phyloP scores from a whole-genome alignment of 1,140 invertebrate species.

The Drosophila athabasca region DNA sequence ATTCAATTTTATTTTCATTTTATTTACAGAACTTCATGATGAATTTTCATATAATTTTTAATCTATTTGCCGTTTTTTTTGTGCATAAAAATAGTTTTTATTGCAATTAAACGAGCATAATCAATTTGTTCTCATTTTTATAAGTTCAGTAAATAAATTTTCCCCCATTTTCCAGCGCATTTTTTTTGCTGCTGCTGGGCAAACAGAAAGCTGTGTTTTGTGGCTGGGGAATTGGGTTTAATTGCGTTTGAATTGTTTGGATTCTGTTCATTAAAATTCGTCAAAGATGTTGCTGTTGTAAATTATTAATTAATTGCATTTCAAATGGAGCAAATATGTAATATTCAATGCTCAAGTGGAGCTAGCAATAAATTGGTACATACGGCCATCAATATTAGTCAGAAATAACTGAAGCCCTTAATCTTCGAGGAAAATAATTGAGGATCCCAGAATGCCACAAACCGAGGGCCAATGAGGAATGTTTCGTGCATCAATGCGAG shows the following conservation, averaged over 20 bases:
- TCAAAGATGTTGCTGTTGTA: constrained; percentile 8
- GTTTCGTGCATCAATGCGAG: too few relatives aligned
- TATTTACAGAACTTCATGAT: constrained; percentile 7
- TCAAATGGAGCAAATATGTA: neutral
- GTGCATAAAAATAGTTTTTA: constrained; percentile 6
- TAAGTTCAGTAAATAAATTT: constrained; percentile 27
- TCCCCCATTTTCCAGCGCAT: neutral
- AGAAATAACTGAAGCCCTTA: too few relatives aligned
- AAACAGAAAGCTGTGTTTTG: constrained; percentile 7
- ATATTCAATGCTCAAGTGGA: constrained; percentile 2
- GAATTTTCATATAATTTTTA: constrained; percentile 23
- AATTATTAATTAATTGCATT: constrained; percentile 4
- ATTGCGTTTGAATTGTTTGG: constrained; percentile 41
- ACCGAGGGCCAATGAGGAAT: too few relatives aligned
- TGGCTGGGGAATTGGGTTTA: constrained; percentile 31
- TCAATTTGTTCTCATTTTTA: constrained; percentile 22
- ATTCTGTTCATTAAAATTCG: constrained; percentile 7
- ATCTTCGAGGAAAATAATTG: too few relatives aligned
- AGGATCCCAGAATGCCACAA: too few relatives aligned
- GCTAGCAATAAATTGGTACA: too few relatives aligned
- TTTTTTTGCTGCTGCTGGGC: constrained; percentile 5
- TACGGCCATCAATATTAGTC: neutral
- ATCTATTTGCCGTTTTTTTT: constrained; percentile 5
- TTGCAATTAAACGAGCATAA: constrained; percentile 13
- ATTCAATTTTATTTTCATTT: neutral